Base-by-base conservation (phyloP, 2,113 vertebrate genomes). In the Cyrtonyx montezumae region DNA sequence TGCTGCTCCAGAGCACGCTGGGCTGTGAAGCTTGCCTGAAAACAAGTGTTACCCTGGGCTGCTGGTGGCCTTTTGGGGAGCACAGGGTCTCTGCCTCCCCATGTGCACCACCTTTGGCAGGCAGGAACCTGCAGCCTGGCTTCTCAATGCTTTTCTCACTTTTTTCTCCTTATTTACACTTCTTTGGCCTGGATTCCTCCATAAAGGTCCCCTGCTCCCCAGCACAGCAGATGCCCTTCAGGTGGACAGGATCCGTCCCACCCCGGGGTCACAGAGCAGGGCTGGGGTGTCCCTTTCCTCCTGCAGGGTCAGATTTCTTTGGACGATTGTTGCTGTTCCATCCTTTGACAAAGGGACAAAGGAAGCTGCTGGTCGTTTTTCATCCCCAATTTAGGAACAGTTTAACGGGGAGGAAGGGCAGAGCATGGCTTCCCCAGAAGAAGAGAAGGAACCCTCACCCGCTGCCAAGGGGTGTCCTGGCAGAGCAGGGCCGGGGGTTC, bases 331-430 rank as follows among this genome's bases (percentile, higher is more conserved):
- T 92, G 36, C 70, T 3, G n/a, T 40, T 87, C 67, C 55, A 32
- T 62, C 55, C 17, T 49, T 84, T 25, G 63, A 87, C 92, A 93
- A 87, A 92, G 88, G 89, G 63, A 87, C 89, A 93, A 87, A 92
- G 84, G 91, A 34, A 68, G 19, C 2, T 7, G 7, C 0, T 69
- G 76, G 8, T 81, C 84, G 67, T 63, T 87, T 79, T 67, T 49
- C 71, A 77, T 32, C 40, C 37, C 7, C 30, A 1, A 8, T 77
- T 92, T 66, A 62, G 3, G 63, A 70, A 6, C 58, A 65, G 83
- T 86, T 63, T 36, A 59, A 49, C 8, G 10, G 48, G 77, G 26
- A 68, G 34, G 58, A 76, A 63, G 85, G 76, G 37, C 4, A 3
- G 75, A 12, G 14, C 25, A 87, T 0, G 8, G 49, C 65, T 88